These are phyloP conservation scores for Empidonax alnorum DNA, from an alignment of 2,113 vertebrate species.

Conservation along the genomic window DNA sequence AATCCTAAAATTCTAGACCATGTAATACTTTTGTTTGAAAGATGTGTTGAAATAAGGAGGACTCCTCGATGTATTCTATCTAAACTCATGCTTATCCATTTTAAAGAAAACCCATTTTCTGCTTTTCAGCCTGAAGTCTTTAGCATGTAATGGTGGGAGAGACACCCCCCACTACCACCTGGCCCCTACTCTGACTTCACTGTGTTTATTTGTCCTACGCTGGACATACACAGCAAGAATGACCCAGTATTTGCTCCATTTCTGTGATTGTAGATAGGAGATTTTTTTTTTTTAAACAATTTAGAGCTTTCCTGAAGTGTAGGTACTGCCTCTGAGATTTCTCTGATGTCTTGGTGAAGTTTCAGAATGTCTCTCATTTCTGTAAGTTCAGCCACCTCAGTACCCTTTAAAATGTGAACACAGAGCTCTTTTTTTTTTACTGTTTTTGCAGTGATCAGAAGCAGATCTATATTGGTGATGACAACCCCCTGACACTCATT, in stretches of 20 bases:
- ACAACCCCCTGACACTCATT: conserved; percentile 89
- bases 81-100: background rate
- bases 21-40: background rate
- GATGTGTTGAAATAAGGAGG: background rate
- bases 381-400: background rate
- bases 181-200: background rate
- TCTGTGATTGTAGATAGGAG: background rate
- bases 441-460: conserved; percentile 82
- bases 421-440: background rate
- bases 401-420: background rate
- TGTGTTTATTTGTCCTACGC: background rate
- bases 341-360: background rate
- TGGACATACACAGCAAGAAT: background rate
- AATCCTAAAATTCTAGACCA: background rate
- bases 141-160: background rate
- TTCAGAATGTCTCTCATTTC: background rate
- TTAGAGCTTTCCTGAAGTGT: background rate
- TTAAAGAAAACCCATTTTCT: background rate
- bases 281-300: background rate
- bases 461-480: conserved; percentile 93
- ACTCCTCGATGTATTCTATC: background rate
- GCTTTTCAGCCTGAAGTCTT: background rate
- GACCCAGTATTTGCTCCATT: background rate
- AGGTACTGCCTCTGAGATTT: background rate
- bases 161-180: too few species aligned